Base-by-base conservation (phyloP, 1,140 invertebrate species). In the Temnothorax longispinosus region DNA sequence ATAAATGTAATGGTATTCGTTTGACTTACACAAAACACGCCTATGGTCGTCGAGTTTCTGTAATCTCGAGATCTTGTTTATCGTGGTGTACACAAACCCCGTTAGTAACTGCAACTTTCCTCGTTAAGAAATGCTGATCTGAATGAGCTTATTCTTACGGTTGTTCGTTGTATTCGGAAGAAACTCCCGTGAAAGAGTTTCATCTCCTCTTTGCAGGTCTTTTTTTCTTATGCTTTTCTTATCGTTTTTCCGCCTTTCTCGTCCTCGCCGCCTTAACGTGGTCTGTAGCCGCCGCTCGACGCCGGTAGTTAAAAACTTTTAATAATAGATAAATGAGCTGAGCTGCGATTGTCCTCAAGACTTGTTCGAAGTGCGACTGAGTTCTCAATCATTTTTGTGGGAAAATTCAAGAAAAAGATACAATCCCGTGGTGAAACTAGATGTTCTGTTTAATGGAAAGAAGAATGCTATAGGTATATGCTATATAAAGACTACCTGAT, bases 51-150 rank as follows among this genome's bases (percentile, higher is more conserved):
- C 76, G 76, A 84, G 67, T 52, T 60, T 84, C 71, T 27, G 54
- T 84, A 75, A 84, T 84, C 80, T 75, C 27, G 38, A 75, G 69
- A 84, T 84, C 86, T 86, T 86, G 89, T 88, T 92, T 89, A 90
- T 91, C 88, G 78, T 90, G 88, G 88, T 87, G 89, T 89, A 92
- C 89, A 90, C 91, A 91, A 91, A 91, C 85, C 65, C 50, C 80
- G 87, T 87, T 84, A 90, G 89, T 78, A 92, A 91, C 88, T 89
- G 91, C 91, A 94, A 94, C 93, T 94, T 94, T 94, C 91, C 94
- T 94, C 92, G 94, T 94, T 94, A 94, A 93, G 92, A 93, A 93
- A 93, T 93, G 91, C 90, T 89, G 90, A 91, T 91, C 89, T 92
- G 91, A 93, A 94, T 94, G 90, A 93, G 89, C 74, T 80, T 78